Evolutionary conservation across 1,140 invertebrate species (phyloP), one percentile per base, ranked within the genome.

Genomic region (Idris sp.): DNA sequence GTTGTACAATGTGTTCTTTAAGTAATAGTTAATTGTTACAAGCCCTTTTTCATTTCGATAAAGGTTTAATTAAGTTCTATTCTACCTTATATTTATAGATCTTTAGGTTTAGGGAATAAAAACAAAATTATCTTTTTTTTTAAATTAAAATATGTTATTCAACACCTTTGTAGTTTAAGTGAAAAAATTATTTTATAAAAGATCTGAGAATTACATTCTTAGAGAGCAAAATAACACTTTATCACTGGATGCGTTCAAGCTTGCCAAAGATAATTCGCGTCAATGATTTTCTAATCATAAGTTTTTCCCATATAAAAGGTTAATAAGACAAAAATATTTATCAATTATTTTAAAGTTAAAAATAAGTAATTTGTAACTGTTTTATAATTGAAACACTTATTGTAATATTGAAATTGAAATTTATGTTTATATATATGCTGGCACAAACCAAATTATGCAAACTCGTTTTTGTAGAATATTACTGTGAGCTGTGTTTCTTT

Each of bases 401-500:
- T n/a, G n/a, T n/a, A n/a, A n/a, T n/a, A n/a, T n/a, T n/a, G n/a
- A n/a, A n/a, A n/a, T n/a, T n/a, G n/a, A n/a, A n/a, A n/a, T n/a
- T n/a, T n/a, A n/a, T n/a, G n/a, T n/a, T n/a, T n/a, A n/a, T 65
- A 64, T 51, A 33, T 65, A 65, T 40, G 43, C 30, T 40, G 44
- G 43, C 18, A 59, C 53, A 69, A 59, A 59, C 54, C 33, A 46
- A 69, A 59, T 69, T 38, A 59, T 53, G 44, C 53, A 59, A 69
- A 69, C 59, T 59, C 44, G 16, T 69, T 69, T 16, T 59, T 59
- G 44, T 59, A 59, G 43, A 59, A 59, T 61, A 71, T 71, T 61
- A 53, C 67, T 71, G 48, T 46, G 44, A 58, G 64, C 64, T 58
- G 51, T 49, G 58, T 68, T 68, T 58, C 53, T 41, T 68, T 68